Conservation (phyloP, 1,140 invertebrate genomes). For the Heterodera carotae region DNA sequence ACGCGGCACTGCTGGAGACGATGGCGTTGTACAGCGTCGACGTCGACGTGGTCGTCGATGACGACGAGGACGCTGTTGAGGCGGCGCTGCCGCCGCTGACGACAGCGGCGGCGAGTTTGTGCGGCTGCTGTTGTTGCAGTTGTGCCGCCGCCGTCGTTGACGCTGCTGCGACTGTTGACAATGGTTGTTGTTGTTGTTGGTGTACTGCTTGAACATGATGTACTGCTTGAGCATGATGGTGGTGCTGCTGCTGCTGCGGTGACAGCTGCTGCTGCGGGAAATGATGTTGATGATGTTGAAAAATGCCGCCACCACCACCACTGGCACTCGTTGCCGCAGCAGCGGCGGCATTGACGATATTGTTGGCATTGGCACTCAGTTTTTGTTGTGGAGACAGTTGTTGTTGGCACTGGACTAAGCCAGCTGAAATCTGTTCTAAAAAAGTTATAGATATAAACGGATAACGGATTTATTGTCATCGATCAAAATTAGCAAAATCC, state of each 20-base stretch:
- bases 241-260: too few species aligned
- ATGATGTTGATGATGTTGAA: neutral
- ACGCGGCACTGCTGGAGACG: too few species aligned
- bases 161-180: conserved; percentile 1
- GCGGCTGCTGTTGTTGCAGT: neutral
- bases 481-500: too few species aligned
- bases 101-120: neutral
- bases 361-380: neutral
- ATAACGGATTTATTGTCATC: neutral
- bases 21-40: neutral
- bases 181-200: neutral
- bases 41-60: too few species aligned
- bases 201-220: too few species aligned
- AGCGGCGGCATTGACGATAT: conserved; percentile 1
- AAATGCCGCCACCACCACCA: neutral
- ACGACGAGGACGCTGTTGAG: too few species aligned
- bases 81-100: neutral
- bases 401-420: neutral
- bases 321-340: neutral
- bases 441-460: neutral
- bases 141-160: neutral
- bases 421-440: neutral
- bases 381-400: neutral
- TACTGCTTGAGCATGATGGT: neutral
- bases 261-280: too few species aligned